A percentile compares a stretch with the other conserved stretches of the same genome.
These are phyloP conservation scores for Leptocoma aspasia DNA, from an alignment of 2,113 vertebrate genomes.

Conservation along the genomic window DNA sequence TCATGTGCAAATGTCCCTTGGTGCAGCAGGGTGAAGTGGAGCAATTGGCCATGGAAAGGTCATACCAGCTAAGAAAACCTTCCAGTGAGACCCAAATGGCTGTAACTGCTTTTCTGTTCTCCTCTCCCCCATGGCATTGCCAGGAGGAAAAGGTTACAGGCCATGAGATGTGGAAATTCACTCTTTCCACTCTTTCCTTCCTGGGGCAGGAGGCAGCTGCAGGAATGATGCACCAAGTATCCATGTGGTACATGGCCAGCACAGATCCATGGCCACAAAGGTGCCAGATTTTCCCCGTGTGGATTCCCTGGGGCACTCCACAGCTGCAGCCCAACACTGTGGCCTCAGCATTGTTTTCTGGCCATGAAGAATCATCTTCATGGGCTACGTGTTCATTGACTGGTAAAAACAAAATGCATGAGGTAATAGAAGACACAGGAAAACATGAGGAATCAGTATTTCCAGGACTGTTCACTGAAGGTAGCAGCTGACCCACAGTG, in stretches of 20 bases:
- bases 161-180: not conserved
- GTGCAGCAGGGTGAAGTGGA: not conserved
- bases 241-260: not conserved
- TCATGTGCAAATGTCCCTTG: not conserved
- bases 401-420: not conserved
- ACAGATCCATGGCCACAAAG: not conserved
- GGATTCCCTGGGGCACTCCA: not conserved
- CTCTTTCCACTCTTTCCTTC: not conserved
- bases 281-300: not conserved
- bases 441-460: not conserved
- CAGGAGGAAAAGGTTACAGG: not conserved
- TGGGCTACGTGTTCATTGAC: not conserved
- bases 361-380: not conserved
- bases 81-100: not conserved
- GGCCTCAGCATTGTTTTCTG: not conserved
- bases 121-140: fast-evolving
- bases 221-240: not conserved
- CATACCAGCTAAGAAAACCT: not conserved
- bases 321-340: not conserved
- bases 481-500: not conserved
- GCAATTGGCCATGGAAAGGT: not conserved
- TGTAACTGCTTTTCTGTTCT: not conserved
- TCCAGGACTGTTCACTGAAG: not conserved
- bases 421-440: not conserved
- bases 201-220: not conserved